Evolutionary conservation across 2,797 vertebrate species (phyloP).

Genomic region (Spinibarbus caldwelli): DNA sequence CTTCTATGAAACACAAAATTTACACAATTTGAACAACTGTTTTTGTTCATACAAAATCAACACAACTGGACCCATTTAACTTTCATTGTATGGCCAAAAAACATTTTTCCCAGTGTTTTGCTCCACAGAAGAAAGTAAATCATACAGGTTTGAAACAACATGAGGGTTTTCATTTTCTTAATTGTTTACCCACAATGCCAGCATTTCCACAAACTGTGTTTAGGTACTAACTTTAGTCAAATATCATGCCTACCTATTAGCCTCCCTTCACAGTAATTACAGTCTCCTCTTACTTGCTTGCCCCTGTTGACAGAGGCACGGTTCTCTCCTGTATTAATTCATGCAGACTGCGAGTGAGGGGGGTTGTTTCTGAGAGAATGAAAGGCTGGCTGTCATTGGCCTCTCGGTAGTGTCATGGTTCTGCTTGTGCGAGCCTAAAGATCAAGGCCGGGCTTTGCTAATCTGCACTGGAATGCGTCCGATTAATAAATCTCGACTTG

Average conservation of each 20-base stretch:
- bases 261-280: slow-evolving; percentile 52
- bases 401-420: slow-evolving; percentile 48
- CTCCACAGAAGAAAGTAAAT: neutral
- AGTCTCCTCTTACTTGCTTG: slow-evolving; percentile 55
- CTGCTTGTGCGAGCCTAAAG: slow-evolving; percentile 37
- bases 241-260: slow-evolving; percentile 43
- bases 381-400: slow-evolving; percentile 44
- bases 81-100: neutral
- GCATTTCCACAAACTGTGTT: slow-evolving; percentile 37
- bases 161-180: neutral
- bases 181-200: slow-evolving; percentile 21
- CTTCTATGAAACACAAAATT: neutral
- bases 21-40: neutral
- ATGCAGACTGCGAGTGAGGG: slow-evolving; percentile 12
- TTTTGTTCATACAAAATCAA: neutral
- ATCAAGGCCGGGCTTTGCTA: slow-evolving; percentile 57
- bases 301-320: slow-evolving; percentile 39
- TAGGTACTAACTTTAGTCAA: slow-evolving; percentile 39
- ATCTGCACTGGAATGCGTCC: slow-evolving; percentile 62
- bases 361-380: slow-evolving; percentile 28
- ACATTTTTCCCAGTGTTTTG: neutral
- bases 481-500: slow-evolving; percentile 62
- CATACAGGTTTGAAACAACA: neutral
- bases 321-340: slow-evolving; percentile 38
- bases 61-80: neutral